These are phyloP conservation scores for Theristicus caerulescens DNA, from an alignment of 2,113 vertebrate genomes.

Conservation along the genomic window DNA sequence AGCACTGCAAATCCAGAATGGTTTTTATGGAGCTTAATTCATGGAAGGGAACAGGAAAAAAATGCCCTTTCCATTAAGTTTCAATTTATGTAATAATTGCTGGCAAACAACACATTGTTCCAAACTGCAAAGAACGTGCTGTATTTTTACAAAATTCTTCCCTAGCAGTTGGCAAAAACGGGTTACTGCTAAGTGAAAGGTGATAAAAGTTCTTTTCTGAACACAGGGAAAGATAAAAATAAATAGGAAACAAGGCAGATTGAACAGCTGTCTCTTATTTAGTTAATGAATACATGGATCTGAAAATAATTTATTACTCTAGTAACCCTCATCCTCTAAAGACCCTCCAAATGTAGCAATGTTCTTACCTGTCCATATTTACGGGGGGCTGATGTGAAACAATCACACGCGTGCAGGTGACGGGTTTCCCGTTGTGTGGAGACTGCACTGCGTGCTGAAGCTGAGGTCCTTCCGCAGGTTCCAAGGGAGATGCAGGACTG, in stretches of 20 bases:
- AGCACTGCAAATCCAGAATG: not conserved
- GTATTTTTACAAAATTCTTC: not conserved
- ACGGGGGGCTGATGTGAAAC: constrained; percentile 44
- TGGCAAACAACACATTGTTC: not conserved
- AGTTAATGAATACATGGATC: not conserved
- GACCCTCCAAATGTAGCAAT: rapidly evolving
- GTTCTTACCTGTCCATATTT: constrained; percentile 76
- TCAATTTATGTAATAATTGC: not conserved
- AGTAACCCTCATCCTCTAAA: not conserved
- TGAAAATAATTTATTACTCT: not conserved
- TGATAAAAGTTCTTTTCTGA: not conserved
- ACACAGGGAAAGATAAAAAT: not conserved
- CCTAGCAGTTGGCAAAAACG: not conserved
- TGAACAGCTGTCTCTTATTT: not conserved
- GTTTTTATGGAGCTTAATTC: not conserved
- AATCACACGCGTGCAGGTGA: not conserved
- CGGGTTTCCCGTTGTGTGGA: constrained; percentile 29
- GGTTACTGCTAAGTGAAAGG: not conserved
- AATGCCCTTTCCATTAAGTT: not conserved
- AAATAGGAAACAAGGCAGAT: not conserved
- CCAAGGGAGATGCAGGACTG: not conserved
- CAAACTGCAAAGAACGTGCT: not conserved
- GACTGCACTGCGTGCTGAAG: not conserved
- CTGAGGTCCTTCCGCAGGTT: constrained; percentile 1
- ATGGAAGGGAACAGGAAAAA: not conserved